Evolutionary conservation across 2,113 vertebrate genomes (phyloP), one percentile per base, ranked within the genome.

Genomic region (Hoplias malabaricus): DNA sequence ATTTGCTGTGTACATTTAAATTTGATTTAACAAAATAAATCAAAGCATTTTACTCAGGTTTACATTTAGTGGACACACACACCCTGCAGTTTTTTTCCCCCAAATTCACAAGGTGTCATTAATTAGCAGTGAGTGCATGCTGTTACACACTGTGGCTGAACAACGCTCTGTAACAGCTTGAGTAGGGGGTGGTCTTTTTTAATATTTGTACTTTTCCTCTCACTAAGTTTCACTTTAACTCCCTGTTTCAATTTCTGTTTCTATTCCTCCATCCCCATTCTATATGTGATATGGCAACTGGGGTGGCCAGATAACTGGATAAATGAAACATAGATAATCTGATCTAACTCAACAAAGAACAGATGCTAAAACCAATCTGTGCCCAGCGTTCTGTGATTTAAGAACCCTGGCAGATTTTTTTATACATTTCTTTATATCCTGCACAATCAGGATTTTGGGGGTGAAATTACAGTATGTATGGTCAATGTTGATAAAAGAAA

Each of bases 121-220:
- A 77, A 69, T 69, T 59, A 69, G 33, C 36, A 48, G 23, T 14
- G 6, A 76, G 12, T 12, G 66, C 74, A 57, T 25, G 38, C 23
- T 29, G 61, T 74, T 63, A n/a, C 59, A 50, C 42, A 53, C 31
- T 34, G 46, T 29, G n/a, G 46, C 21, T 54, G 23, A 68, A 14
- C 73, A n/a, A 63, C 13, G 53, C 23, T 43, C 25, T 25, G 27
- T 42, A 33, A n/a, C 50, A 48, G 68, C 50, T 23, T 42, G 34
- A 7, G 31, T 19, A 14, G 63, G 57, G 63, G 33, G 62, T 19
- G 23, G 9, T 31, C 16, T 56, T 16, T 38, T 21, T 61, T 70
- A 27, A 31, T 19, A 2, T 13, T 2, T 16, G 21, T 50, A 2
- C 23, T 40, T 56, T 42, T 40, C 63, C 12, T 34, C 57, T 59